Evolutionary conservation across 2,113 vertebrate genomes (phyloP).

Genomic region (Ictalurus furcatus): DNA sequence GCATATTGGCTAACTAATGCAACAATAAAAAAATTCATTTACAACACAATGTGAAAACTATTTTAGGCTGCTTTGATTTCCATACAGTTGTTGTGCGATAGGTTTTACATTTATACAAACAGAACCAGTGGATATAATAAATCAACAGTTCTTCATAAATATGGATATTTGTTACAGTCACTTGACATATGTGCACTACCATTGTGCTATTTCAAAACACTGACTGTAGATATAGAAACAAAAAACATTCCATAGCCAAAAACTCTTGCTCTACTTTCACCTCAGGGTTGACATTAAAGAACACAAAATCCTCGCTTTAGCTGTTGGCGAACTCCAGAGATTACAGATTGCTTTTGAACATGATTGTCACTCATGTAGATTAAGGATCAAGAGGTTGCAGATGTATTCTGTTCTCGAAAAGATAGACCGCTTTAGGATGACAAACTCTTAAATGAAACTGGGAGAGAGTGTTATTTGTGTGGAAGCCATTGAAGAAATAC

Average conservation of each 20-base stretch:
- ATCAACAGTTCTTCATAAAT: conserved; percentile 20
- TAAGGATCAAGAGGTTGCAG: conserved; percentile 41
- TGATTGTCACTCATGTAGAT: conserved; percentile 48
- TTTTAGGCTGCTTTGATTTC: conserved; percentile 45
- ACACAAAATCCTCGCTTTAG: conserved; percentile 30
- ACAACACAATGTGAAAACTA: conserved; percentile 25
- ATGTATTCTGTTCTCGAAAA: conserved; percentile 53
- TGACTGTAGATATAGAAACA: not conserved
- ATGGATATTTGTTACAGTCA: conserved; percentile 4
- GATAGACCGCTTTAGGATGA: conserved; percentile 61
- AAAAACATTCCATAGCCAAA: conserved; percentile 11
- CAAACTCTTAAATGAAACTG: conserved; percentile 56
- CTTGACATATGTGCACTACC: not conserved
- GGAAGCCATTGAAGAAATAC: conserved; percentile 51
- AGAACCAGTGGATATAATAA: conserved; percentile 20
- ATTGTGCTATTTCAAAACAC: not conserved
- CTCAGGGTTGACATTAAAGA: conserved; percentile 21
- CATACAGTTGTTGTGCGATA: conserved; percentile 43
- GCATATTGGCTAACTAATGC: conserved; percentile 34
- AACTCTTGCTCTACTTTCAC: not conserved
- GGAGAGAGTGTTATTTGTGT: conserved; percentile 54
- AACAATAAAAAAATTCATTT: conserved; percentile 46
- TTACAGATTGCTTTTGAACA: conserved; percentile 51
- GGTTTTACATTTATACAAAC: conserved; percentile 39
- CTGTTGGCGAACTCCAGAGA: conserved; percentile 27